Evolutionary conservation across 2,797 vertebrate genomes (phyloP), one percentile per base, ranked within the genome.

Genomic region (Gallirallus australis): DNA sequence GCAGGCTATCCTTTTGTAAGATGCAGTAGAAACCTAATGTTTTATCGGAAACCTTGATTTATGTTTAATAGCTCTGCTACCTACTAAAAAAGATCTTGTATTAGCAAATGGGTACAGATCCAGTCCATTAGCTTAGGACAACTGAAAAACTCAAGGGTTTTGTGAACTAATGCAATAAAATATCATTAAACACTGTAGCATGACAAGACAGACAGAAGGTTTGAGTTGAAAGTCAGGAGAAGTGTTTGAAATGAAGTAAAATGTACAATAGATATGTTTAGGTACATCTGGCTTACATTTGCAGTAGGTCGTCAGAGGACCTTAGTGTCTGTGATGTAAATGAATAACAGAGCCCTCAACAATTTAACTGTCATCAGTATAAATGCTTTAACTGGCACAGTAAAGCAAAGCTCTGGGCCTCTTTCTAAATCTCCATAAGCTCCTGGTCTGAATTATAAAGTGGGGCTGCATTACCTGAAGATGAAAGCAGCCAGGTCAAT

Each of bases 231-330:
- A 98, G 95, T 97, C 94, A 97, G 94, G 91, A 98, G 97, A 97
- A 93, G 97, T 92, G 95, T 97, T 98, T 96, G 97, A 98, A 98
- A 98, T 95, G 97, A 98, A 98, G 98, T 97, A 96, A 97, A 97
- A 97, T 16, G 96, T 97, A 87, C 95, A 93, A 96, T 90, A 97
- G 94, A 97, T 97, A 97, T 90, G 97, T 98, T 96, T 86, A 93
- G 94, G 95, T 96, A 97, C 99, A 99, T 99, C 98, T 99, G 99
- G 99, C 98, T 99, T 98, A 97, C 97, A 98, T 99, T 98, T 99
- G 97, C 95, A 97, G 96, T 96, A 95, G 96, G 98, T 98, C 98
- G 95, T 97, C 97, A 93, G 98, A 98, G 98, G 98, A 98, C 98
- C 98, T 98, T 94, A 84, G 94, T 97, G 97, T 97, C 98, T 98